Evolutionary conservation across 2,888 invertebrate genomes (phyloP), one percentile per base, ranked within the genome.

Genomic region (Cotesia congregata): DNA sequence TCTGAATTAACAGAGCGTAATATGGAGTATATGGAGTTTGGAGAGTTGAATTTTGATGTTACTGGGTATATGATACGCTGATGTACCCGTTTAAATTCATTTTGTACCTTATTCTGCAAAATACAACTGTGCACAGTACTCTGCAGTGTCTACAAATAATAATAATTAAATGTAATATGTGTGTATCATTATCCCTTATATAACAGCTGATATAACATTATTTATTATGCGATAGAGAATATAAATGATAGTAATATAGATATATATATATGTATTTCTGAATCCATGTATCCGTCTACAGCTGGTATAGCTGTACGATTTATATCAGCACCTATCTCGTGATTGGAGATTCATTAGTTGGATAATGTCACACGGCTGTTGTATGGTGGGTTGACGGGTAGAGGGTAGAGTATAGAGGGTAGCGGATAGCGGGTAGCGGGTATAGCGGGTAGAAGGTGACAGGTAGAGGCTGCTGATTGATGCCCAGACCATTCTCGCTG

Each of bases 281-380:
- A 30, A 65, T 17, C 30, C 20, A 15, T 9, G 6, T 68, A 41
- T 50, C 50, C 30, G 30, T 30, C 30, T 30, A 30, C 30, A 30
- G 30, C 30, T 30, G 30, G 30, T 3, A 30, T 3, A 30, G 4
- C 30, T 30, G 30, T 30, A 30, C 30, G 30, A 3, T 30, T 30
- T 30, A 30, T 30, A 30, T 30, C 30, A 30, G 30, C 30, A 30
- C 30, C 30, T 30, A 71, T 15, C 41, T 30, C 38, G 39, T 71
- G 61, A 61, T 62, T 71, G 7, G 12, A 61, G 60, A 70, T 70
- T 61, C 38, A 40, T 71, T 71, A 62, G 15, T 38, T 61, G 61
- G 71, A 71, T 71, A 71, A 72, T 64, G 62, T 20, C 64, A 72
- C 9, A 6, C 41, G 12, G 40, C n/a, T 71, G 62, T 61, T 71